Percentiles rank a stretch among this genome's conserved stretches.
phyloP scores from a whole-genome alignment of 2,888 invertebrate genomes.

The Chelonus formosanus region DNA sequence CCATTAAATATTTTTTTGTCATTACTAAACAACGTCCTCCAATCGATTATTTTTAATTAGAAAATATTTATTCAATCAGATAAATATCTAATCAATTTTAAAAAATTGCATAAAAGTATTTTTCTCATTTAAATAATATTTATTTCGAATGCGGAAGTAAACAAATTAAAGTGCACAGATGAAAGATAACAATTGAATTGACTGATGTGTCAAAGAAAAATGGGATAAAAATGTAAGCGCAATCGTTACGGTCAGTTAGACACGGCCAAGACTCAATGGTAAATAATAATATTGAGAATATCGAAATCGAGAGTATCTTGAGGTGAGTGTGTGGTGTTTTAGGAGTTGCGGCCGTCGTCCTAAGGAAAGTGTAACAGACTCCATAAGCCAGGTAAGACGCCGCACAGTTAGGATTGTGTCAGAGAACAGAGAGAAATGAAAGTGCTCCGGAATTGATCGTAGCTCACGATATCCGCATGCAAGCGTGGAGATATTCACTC shows the following conservation, averaged over 20 bases:
- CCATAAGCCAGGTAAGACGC: slow-evolving; percentile 21
- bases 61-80: too few species aligned
- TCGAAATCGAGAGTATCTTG: slow-evolving; percentile 22
- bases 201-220: slow-evolving; percentile 6
- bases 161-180: too few species aligned
- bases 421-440: slow-evolving; percentile 61
- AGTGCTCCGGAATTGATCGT: slow-evolving; percentile 51
- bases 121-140: too few species aligned
- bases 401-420: slow-evolving; percentile 51
- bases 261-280: slow-evolving; percentile 29
- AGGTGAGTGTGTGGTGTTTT: slow-evolving; percentile 6
- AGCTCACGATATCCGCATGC: slow-evolving; percentile 40
- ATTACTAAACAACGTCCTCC: too few species aligned
- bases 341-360: slow-evolving; percentile 8
- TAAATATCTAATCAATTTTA: too few species aligned
- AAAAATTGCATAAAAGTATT: too few species aligned
- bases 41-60: too few species aligned
- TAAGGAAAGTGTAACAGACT: slow-evolving; percentile 24
- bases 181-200: too few species aligned
- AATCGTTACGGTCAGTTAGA: slow-evolving; percentile 42
- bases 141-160: too few species aligned
- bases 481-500: slow-evolving; percentile 38
- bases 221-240: slow-evolving; percentile 29
- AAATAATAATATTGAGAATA: neutral
- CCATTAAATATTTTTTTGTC: too few species aligned